Base-by-base conservation (phyloP, 2,888 invertebrate genomes). In the Onchidella celtica region DNA sequence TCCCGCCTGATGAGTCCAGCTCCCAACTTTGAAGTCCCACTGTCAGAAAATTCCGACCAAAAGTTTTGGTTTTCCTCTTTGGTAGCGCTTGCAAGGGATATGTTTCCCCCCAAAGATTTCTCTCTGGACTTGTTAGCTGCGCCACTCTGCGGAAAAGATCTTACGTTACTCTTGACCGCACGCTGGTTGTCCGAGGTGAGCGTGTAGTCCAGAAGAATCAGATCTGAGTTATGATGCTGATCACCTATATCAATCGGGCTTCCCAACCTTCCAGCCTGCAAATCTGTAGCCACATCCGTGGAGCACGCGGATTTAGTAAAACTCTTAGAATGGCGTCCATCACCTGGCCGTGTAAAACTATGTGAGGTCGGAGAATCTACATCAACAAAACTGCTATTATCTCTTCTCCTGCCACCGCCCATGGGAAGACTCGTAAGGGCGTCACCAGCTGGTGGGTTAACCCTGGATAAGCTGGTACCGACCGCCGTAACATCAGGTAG, bases 151-250 rank as follows among this genome's bases (percentile, higher is more conserved):
- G n/a, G n/a, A n/a, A n/a, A n/a, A n/a, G n/a, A n/a, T n/a, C n/a
- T n/a, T n/a, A n/a, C 47, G 69, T 24, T 14, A n/a, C 6, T 0
- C 3, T n/a, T n/a, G n/a, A n/a, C n/a, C n/a, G n/a, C n/a, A n/a
- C n/a, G n/a, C n/a, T n/a, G n/a, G n/a, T n/a, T n/a, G n/a, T 4
- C 27, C 72, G 6, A 17, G 2, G 32, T 4, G 6, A 14, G 24
- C 0, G 61, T 74, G 47, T 74, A 74, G 38, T 74, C 74, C 59
- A 24, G 21, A 61, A 74, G 59, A 61, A 74, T 74, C 61, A 74
- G 3, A 38, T 74, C 61, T 9, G 14, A 27, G 27, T 24, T 38
- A 11, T 17, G 38, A 57, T 29, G 34, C 34, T 57, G 17, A 57
- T 57, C n/a, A 17, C 6, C 21, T 1, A 34, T 57, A 72, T 72